A percentile compares a stretch with the other conserved stretches of the same genome.
These are phyloP conservation scores for Alviniconcha strummeri DNA, from an alignment of 2,888 invertebrate species.

Conservation along the genomic window DNA sequence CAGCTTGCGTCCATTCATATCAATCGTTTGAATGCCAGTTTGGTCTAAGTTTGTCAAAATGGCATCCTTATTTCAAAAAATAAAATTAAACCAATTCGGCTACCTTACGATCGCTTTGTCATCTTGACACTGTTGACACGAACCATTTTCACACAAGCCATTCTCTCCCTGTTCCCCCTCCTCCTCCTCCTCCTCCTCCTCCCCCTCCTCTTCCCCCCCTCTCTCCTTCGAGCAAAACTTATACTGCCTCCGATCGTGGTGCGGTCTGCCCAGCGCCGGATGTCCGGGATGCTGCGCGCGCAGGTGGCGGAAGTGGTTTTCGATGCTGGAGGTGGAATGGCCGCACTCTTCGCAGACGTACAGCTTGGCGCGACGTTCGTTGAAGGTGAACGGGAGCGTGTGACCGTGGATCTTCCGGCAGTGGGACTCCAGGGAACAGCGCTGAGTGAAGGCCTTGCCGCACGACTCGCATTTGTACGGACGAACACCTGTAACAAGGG, in stretches of 20 bases:
- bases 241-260: slow-evolving; percentile 97
- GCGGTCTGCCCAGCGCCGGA: slow-evolving; percentile 90
- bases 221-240: slow-evolving; percentile 50
- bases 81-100: not conserved
- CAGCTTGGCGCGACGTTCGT: slow-evolving; percentile 97
- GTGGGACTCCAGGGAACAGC: slow-evolving; percentile 98
- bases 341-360: slow-evolving; percentile 99
- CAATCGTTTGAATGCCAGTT: too few relatives aligned
- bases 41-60: too few relatives aligned
- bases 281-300: slow-evolving; percentile 81
- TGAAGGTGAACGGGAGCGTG: slow-evolving; percentile 97
- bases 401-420: slow-evolving; percentile 98
- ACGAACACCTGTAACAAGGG: slow-evolving; percentile 82
- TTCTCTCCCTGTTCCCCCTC: not conserved
- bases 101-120: not conserved
- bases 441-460: slow-evolving; percentile 98
- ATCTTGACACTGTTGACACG: not conserved
- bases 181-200: not conserved
- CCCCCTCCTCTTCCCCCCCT: not conserved
- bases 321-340: slow-evolving; percentile 96
- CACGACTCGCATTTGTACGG: slow-evolving; percentile 99
- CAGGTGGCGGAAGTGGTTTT: slow-evolving; percentile 94
- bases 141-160: not conserved
- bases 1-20: too few relatives aligned
- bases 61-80: too few relatives aligned